phyloP scores from a whole-genome alignment of 2,797 vertebrate species.

The Myripristis jacobus region DNA sequence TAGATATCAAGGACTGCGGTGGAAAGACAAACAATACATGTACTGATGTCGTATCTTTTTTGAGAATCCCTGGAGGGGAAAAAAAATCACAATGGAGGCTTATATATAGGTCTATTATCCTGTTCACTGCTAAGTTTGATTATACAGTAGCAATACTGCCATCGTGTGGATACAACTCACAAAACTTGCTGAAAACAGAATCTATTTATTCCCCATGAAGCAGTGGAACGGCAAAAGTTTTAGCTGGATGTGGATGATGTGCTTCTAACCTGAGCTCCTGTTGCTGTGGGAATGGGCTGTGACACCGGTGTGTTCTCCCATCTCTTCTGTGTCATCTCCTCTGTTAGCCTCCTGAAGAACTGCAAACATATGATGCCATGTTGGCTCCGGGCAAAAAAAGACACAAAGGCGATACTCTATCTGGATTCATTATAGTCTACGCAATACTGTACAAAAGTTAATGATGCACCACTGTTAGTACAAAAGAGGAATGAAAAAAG shows the following conservation, averaged over 20 bases:
- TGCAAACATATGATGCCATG: slow-evolving; percentile 59
- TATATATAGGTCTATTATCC: not conserved
- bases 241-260: not conserved
- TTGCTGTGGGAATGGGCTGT: slow-evolving; percentile 85
- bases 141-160: slow-evolving; percentile 61
- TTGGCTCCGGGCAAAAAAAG: not conserved
- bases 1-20: not conserved
- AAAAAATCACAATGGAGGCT: not conserved
- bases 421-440: not conserved
- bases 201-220: not conserved
- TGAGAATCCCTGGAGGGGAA: not conserved
- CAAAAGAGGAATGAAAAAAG: not conserved
- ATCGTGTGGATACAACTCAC: slow-evolving; percentile 60
- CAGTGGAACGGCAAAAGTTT: not conserved
- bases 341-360: slow-evolving; percentile 94
- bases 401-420: not conserved
- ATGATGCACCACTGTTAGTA: no score
- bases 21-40: not conserved
- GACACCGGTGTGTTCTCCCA: slow-evolving; percentile 91
- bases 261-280: slow-evolving; percentile 83
- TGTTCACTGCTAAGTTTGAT: not conserved
- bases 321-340: slow-evolving; percentile 94
- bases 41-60: not conserved
- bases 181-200: not conserved
- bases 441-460: no score